These are phyloP conservation scores for Silurus glanis DNA, from an alignment of 2,113 vertebrate species.

Conservation along the genomic window DNA sequence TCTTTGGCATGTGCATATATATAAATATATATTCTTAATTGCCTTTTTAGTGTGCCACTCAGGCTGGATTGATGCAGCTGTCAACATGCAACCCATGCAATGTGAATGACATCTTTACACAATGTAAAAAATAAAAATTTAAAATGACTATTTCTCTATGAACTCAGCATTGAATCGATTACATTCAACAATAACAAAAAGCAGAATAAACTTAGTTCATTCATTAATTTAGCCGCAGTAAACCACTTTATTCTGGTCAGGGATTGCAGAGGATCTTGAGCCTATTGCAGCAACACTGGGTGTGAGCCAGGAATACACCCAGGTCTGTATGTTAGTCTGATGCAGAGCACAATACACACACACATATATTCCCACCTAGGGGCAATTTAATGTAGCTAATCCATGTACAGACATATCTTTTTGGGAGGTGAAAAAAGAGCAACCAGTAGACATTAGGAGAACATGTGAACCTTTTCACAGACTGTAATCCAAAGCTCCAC, in stretches of 20 bases:
- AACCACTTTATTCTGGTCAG: neutral
- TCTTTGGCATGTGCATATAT: neutral
- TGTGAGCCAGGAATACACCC: neutral
- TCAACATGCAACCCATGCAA: neutral
- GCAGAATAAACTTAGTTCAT: neutral
- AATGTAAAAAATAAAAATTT: neutral
- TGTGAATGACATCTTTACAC: neutral
- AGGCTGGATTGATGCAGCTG: neutral
- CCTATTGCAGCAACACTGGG: neutral
- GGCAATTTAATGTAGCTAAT: neutral
- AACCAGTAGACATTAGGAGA: neutral
- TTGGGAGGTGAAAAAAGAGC: neutral
- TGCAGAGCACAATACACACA: neutral
- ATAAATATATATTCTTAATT: neutral
- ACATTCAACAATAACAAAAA: neutral
- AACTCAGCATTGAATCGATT: neutral
- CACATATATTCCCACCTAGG: neutral
- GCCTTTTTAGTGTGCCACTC: neutral
- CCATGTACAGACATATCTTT: neutral
- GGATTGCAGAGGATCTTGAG: neutral
- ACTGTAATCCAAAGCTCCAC: neutral
- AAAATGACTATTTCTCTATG: neutral
- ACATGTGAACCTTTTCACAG: neutral
- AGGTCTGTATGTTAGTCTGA: neutral
- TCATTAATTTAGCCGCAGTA: neutral